phyloP scores from a whole-genome alignment of 2,113 vertebrate species.

The Neolamprologus fasciatus region DNA sequence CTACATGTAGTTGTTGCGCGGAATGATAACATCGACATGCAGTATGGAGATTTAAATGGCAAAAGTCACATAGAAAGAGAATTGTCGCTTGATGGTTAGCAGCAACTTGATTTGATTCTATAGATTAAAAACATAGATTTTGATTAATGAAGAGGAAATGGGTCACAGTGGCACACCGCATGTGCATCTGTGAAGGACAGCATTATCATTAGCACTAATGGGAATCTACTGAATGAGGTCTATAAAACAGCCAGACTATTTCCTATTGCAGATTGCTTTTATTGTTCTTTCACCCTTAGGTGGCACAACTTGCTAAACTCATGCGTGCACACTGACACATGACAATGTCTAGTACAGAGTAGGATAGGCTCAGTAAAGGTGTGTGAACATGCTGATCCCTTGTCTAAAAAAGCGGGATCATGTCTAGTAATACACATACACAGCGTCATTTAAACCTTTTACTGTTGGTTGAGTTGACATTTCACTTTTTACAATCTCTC shows the following conservation, averaged over 20 bases:
- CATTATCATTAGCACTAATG: neutral
- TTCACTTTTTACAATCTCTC: neutral
- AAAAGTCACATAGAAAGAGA: neutral
- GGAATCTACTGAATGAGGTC: neutral
- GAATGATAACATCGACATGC: neutral
- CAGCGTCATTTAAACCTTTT: neutral
- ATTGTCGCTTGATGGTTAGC: neutral
- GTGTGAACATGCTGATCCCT: constrained; percentile 20
- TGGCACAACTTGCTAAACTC: neutral
- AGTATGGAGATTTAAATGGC: neutral
- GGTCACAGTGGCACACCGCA: neutral
- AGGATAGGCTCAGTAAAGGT: neutral
- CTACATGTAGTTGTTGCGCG: neutral
- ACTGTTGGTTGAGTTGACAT: neutral
- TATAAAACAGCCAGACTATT: neutral
- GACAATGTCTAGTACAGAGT: neutral
- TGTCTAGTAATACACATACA: neutral
- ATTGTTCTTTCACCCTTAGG: neutral
- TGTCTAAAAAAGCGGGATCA: constrained; percentile 2
- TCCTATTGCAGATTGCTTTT: neutral
- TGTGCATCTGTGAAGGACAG: neutral
- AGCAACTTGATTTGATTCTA: neutral
- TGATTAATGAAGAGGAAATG: neutral
- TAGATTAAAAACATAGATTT: neutral
- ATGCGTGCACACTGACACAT: neutral